Conservation (phyloP, 2,888 invertebrate genomes). For the Drosophila conformis region DNA sequence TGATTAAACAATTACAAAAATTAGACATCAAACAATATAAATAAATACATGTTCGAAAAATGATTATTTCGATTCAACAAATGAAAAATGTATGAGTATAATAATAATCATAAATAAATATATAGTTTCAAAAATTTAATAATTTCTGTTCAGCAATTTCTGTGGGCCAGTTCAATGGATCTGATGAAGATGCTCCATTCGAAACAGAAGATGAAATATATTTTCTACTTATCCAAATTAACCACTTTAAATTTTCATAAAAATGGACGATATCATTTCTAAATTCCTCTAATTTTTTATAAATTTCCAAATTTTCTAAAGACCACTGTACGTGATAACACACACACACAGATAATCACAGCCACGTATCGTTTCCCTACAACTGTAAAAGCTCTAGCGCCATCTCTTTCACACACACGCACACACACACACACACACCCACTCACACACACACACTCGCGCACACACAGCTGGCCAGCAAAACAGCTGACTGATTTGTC, state of each 20-base stretch:
- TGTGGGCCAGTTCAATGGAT: neutral
- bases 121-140: fast-evolving
- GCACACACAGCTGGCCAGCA: conserved; percentile 62
- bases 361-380: conserved; percentile 14
- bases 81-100: neutral
- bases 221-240: neutral
- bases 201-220: neutral
- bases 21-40: neutral
- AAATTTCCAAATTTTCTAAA: neutral
- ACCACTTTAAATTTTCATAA: neutral
- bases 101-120: neutral
- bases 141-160: neutral
- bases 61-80: neutral
- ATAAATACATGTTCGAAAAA: neutral
- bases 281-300: neutral
- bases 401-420: conserved; percentile 60
- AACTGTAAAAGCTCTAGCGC: conserved; percentile 60
- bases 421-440: conserved; percentile 26
- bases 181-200: neutral
- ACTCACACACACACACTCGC: conserved; percentile 20
- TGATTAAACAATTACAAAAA: neutral
- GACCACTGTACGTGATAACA: conserved; percentile 6
- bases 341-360: conserved; percentile 19
- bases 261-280: neutral
- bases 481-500: conserved; percentile 73